Percentiles rank a stretch among this genome's conserved stretches.
Evolutionary conservation across 64 coral and sea anemone species (phyloP).

Genomic region (Montipora capricornis): DNA sequence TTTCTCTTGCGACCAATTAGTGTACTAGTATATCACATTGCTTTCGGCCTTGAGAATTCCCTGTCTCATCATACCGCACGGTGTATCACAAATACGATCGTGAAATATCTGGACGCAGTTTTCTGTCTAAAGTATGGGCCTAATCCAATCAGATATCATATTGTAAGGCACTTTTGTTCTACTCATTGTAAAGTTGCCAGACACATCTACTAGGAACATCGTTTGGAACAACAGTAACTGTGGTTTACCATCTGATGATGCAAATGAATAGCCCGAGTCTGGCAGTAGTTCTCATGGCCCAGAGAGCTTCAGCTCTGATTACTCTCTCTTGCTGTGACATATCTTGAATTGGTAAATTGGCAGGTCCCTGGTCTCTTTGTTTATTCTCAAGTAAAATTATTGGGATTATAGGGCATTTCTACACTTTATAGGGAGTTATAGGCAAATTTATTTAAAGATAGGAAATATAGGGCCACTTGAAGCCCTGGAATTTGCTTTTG

Average conservation of each 20-base stretch:
- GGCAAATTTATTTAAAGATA: no score
- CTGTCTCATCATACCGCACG: slow-evolving; percentile 74
- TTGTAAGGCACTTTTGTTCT: background rate
- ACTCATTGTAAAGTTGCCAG: slow-evolving; percentile 45
- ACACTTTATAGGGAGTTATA: no score
- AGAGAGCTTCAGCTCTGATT: slow-evolving; percentile 40
- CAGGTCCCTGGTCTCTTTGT: slow-evolving; percentile 22
- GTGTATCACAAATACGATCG: slow-evolving; percentile 17
- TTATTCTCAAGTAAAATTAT: no score
- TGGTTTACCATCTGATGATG: slow-evolving; percentile 65
- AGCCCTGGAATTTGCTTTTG: no score
- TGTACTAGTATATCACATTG: slow-evolving; percentile 63
- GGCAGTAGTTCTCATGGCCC: slow-evolving; percentile 67
- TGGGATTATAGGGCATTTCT: no score
- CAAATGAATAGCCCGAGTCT: slow-evolving; percentile 51
- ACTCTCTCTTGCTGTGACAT: slow-evolving; percentile 61
- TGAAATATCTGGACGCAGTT: background rate
- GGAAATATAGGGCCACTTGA: no score
- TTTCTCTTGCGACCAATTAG: slow-evolving; percentile 81
- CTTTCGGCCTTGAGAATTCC: slow-evolving; percentile 72
- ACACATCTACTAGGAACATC: slow-evolving; percentile 62
- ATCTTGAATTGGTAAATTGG: slow-evolving; percentile 52
- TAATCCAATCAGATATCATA: slow-evolving; percentile 44
- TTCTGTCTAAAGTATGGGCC: slow-evolving; percentile 15
- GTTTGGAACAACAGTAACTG: slow-evolving; percentile 68